Evolutionary conservation across 2,888 invertebrate genomes (phyloP), one percentile per base, ranked within the genome.

Genomic region (Netelia fuscicornis): DNA sequence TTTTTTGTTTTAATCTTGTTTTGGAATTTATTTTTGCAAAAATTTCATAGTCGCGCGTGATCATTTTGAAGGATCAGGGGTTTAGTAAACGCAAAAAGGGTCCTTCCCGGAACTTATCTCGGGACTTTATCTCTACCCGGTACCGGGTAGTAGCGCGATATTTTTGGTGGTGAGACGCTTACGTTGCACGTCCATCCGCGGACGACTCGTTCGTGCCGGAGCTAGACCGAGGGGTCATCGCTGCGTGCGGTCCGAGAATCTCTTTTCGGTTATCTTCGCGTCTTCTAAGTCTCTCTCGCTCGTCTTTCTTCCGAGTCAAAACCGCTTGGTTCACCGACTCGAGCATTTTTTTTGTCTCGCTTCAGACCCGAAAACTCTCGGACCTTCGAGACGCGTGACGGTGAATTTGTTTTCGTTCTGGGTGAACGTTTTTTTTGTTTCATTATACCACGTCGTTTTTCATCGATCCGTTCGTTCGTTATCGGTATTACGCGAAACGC

Each of bases 181-280:
- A 37, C 37, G 37, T 37, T 37, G 37, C 42, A 44, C 20, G 42
- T 68, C 58, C 75, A 10, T 72, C 72, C 23, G 65, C 44, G n/a
- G 37, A 60, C 25, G 10, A 17, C 54, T n/a, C 44, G 2, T 64
- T 13, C 48, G 62, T 37, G 37, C 37, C 37, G 37, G 37, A 37
- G 37, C 37, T 37, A 6, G 37, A 37, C 37, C 37, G 71, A 75
- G 60, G 72, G 85, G 85, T 83, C 85, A 85, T 83, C 82, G 74
- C 85, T 75, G 80, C 86, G 85, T 86, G 86, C 81, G 84, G 87
- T 84, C 84, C 67, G 20, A 52, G 74, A 48, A 83, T 84, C 84
- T 86, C 67, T 17, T 70, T 75, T 81, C 64, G 71, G 64, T 65
- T 78, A 86, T 84, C 84, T 83, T 84, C 48, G 8, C 9, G 20